Conservation (phyloP, 2,113 vertebrate genomes). For the Lycaon pictus region DNA sequence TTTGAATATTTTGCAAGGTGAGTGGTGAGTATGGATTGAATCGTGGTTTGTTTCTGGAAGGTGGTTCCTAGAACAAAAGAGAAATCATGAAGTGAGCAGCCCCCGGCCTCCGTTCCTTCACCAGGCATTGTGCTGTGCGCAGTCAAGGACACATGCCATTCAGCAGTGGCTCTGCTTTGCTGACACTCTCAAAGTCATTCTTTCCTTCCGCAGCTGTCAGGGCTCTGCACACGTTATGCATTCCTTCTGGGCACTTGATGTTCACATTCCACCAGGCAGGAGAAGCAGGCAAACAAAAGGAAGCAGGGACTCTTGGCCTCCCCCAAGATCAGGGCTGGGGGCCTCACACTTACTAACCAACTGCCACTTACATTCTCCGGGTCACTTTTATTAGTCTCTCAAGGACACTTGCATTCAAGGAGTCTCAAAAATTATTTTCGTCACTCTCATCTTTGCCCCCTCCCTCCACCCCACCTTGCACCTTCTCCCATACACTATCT, state of each 20-base stretch:
- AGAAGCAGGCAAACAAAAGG: neutral
- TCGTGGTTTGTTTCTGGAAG: constrained; percentile 41
- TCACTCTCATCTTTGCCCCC: constrained; percentile 10
- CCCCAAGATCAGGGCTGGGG: neutral
- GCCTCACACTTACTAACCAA: neutral
- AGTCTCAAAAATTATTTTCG: neutral
- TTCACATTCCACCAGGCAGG: neutral
- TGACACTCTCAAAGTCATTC: neutral
- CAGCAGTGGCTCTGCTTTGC: neutral
- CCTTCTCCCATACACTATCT: neutral
- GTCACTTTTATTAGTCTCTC: constrained; percentile 56
- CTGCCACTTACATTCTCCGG: neutral
- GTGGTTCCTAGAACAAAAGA: constrained; percentile 53
- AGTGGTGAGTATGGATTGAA: neutral
- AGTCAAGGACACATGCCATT: neutral
- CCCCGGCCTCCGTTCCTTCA: neutral
- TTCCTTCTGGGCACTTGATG: constrained; percentile 53
- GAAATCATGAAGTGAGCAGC: neutral
- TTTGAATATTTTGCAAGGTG: constrained; percentile 55
- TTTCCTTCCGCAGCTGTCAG: neutral
- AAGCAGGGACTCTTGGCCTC: neutral
- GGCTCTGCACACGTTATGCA: neutral
- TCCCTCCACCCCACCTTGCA: neutral
- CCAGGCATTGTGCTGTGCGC: accelerated
- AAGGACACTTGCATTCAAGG: neutral